Base-by-base conservation (phyloP, 2,113 vertebrate genomes). In the Lagopus leucura region DNA sequence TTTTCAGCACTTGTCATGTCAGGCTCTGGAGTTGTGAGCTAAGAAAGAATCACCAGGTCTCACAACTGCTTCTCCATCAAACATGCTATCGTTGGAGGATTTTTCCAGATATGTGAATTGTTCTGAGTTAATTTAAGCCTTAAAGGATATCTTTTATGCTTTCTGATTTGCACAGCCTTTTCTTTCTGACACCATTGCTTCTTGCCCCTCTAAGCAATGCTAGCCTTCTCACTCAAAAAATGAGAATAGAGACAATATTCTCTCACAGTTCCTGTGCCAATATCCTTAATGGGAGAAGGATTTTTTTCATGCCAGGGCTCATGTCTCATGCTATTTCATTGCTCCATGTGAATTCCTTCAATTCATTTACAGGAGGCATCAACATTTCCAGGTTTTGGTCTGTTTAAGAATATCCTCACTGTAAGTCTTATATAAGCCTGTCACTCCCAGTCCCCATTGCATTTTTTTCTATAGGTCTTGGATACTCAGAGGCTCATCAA, bases 381-480 rank as follows among this genome's bases (percentile, higher is more conserved):
- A 57, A 1, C 11, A 38, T 71, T 94, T 74, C 36, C 57, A 67
- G 38, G 15, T 19, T 92, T 93, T 87, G 19, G 15, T 54, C 14
- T 91, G 16, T 30, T 90, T 55, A 63, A 75, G 70, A 80, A 70
- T 58, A 66, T 67, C 18, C 27, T n/a, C 28, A 73, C 58, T 66
- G 48, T 70, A 85, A 70, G 30, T 82, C 54, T 93, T 91, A 85
- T 2, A 71, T 93, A 95, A 93, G 36, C 64, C 48, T 76, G 66
- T 85, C 67, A 60, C 48, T 87, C 54, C 66, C 78, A 92, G 54
- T 27, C 17, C 54, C 48, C 77, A 34, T 87, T 60, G n/a, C 40
- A 63, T 87, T 38, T 55, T 82, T 85, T 88, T 87, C 91, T 55
- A n/a, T 50, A 80, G 84, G 89, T 92, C 69, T 89, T 85, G 43